Evolutionary conservation across 1,140 invertebrate genomes (phyloP).

Genomic region (Eciton burchellii): DNA sequence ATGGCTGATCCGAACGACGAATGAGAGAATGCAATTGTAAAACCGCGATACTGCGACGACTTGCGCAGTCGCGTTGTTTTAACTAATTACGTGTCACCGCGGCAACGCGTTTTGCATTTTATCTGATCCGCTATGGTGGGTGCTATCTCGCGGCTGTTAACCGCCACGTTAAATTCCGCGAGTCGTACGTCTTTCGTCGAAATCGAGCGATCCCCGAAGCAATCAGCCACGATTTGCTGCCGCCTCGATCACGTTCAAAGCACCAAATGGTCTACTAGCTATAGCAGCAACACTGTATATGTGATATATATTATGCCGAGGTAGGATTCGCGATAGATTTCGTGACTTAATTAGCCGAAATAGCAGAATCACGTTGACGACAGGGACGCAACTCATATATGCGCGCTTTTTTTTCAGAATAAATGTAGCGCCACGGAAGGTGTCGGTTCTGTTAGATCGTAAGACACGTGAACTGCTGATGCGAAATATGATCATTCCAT

Average conservation of each 20-base stretch:
- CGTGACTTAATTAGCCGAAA: constrained; percentile 11
- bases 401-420: not conserved
- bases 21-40: constrained; percentile 41
- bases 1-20: not conserved
- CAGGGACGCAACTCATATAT: not conserved
- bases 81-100: constrained; percentile 73
- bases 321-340: constrained; percentile 16
- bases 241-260: constrained; percentile 24
- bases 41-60: constrained; percentile 64
- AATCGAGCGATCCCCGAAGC: constrained; percentile 59
- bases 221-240: constrained; percentile 62
- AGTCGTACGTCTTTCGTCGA: constrained; percentile 47
- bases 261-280: constrained; percentile 35
- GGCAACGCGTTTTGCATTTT: constrained; percentile 70
- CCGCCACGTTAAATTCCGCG: constrained; percentile 63
- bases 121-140: constrained; percentile 62
- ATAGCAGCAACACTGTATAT: not conserved
- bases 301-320: constrained; percentile 2
- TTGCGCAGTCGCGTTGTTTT: constrained; percentile 65
- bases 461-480: not conserved
- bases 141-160: constrained; percentile 67
- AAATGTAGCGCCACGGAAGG: not conserved
- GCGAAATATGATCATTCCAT: not conserved
- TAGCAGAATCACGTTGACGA: not conserved
- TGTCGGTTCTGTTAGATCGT: not conserved